Base-by-base conservation (phyloP, 2,888 invertebrate genomes). In the Polymixis flavicincta region DNA sequence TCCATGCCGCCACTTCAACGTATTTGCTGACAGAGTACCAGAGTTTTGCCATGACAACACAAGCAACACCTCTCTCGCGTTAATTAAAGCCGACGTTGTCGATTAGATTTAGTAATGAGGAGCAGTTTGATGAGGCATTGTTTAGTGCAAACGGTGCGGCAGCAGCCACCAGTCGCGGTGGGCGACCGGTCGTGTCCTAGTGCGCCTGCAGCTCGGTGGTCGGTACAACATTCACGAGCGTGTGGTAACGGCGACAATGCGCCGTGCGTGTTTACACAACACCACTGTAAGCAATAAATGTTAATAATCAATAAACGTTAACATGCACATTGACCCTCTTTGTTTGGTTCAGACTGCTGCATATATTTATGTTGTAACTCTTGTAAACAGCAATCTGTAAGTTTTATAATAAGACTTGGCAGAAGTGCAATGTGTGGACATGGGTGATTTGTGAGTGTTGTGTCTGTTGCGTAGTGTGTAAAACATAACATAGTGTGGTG, bases 341-440 rank as follows among this genome's bases (percentile, higher is more conserved):
- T 66, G 69, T 70, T 68, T 48, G n/a, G 22, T 65, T 67, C 32
- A 63, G 25, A 32, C 28, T 50, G 76, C 37, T 61, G 42, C 25
- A 32, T 25, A 45, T 52, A 52, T 63, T 60, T 60, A 42, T 75
- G 64, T 59, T 81, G 75, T 28, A 59, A 74, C 45, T 64, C 13
- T 45, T 61, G 8, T 14, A 67, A 50, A 66, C 50, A 52, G 25
- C 22, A 28, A 48, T 60, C 17, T 75, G 42, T 67, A n/a, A 32
- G 50, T 65, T 32, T 82, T 57, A 37, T 66, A 32, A 57, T 66
- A 76, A 76, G 17, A 76, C 57, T 76, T 82, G 82, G 82, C 79
- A 78, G 45, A 28, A 63, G 70, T 70, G 65, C 65, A 76, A 57
- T 0, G 0, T 32, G 50, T 50, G 48, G 37, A 54, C 3, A 25